These are phyloP conservation scores for Yponomeuta evonymella DNA, from an alignment of 2,888 invertebrate species.

Conservation along the genomic window DNA sequence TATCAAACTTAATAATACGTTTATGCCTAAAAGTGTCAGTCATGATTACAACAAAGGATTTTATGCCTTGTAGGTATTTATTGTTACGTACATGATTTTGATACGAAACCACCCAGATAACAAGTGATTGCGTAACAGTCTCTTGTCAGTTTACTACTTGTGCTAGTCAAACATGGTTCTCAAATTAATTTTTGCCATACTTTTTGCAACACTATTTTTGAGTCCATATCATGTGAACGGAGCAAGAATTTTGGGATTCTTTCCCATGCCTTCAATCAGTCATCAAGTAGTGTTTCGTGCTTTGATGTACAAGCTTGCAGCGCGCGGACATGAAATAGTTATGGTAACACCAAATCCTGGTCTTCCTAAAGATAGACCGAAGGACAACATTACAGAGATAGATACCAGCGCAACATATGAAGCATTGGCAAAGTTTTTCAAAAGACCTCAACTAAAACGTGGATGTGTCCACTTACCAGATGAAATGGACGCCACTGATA, in stretches of 20 bases:
- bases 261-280: background rate
- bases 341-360: slow-evolving; percentile 6
- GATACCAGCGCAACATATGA: slow-evolving; percentile 3
- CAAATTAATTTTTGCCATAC: too few relatives aligned
- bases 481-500: background rate
- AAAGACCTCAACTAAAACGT: background rate
- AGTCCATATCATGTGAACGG: background rate
- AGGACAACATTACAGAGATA: slow-evolving; percentile 10
- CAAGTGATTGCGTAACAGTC: too few relatives aligned
- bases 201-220: background rate
- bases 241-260: slow-evolving; percentile 11
- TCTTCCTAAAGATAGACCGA: background rate
- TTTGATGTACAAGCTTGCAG: slow-evolving; percentile 9
- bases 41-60: too few relatives aligned
- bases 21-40: too few relatives aligned
- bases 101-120: too few relatives aligned
- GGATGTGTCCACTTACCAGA: background rate
- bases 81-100: too few relatives aligned
- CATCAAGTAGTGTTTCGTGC: slow-evolving; percentile 11
- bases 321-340: slow-evolving; percentile 10
- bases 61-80: too few relatives aligned
- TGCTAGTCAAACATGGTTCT: too few relatives aligned
- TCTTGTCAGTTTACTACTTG: too few relatives aligned
- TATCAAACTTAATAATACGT: too few relatives aligned
- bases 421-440: background rate